A percentile compares a stretch with the other conserved stretches of the same genome.
phyloP scores from a whole-genome alignment of 2,113 vertebrate species.

The Hylia prasina region DNA sequence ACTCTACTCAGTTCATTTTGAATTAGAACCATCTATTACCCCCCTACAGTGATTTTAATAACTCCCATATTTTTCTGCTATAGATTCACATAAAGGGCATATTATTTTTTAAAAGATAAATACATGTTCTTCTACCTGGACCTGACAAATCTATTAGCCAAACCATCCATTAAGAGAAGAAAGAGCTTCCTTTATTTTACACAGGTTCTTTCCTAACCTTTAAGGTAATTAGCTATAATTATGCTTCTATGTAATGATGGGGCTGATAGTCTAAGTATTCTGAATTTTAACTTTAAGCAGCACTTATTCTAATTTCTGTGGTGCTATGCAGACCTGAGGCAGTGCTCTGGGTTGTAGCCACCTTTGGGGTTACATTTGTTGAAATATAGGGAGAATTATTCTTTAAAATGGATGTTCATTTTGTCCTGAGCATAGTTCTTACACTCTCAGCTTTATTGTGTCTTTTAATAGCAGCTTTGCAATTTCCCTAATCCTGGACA shows the following conservation, averaged over 20 bases:
- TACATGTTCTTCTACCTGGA: not conserved
- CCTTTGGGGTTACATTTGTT: not conserved
- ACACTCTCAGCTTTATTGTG: not conserved
- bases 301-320: not conserved
- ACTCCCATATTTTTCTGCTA: conserved; percentile 32
- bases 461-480: not conserved
- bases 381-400: not conserved
- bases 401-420: not conserved
- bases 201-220: not conserved
- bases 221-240: conserved; percentile 31
- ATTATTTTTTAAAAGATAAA: conserved; percentile 31
- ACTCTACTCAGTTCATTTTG: not conserved
- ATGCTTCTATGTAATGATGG: not conserved
- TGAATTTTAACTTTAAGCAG: not conserved
- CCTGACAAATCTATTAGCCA: not conserved
- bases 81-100: conserved; percentile 2
- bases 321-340: not conserved
- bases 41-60: conserved; percentile 8
- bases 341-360: not conserved
- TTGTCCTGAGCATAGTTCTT: not conserved
- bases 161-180: not conserved
- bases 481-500: not conserved
- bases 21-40: conserved; percentile 14
- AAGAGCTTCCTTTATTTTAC: not conserved
- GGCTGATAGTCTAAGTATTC: not conserved